Evolutionary conservation across 2,888 invertebrate species (phyloP), one percentile per base, ranked within the genome.

Genomic region (Trissolcus japonicus): DNA sequence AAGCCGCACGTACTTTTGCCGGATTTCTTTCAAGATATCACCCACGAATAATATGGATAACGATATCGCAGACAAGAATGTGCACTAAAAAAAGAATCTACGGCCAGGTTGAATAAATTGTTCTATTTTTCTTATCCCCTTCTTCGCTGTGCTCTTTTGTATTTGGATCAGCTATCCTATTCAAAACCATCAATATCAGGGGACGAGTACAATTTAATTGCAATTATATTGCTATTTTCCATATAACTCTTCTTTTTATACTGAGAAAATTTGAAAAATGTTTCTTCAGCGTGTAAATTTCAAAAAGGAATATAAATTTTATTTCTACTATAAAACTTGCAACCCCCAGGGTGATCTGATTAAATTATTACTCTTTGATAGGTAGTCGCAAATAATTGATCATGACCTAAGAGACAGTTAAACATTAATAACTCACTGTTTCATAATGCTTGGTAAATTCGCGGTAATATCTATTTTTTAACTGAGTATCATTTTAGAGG

Each of bases 41-140:
- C 81, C 82, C 75, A 79, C 82, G 84, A 86, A 86, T 86, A 86
- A 86, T 86, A 85, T 85, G 85, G 84, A 86, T 84, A 83, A 85
- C 83, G 82, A 84, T 82, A 80, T 74, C 76, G 82, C 60, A 68
- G 80, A 82, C 81, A 84, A 82, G 78, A 78, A 78, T 78, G 78
- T 72, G 71, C 75, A 75, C 74, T 78, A 78, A 78, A 78, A 78
- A 76, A 76, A 68, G 73, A 78, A 78, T 74, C 73, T 62, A 74
- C 68, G 68, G 59, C 66, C 73, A 60, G 74, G 74, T 67, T 67
- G 75, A 62, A 65, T 69, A 71, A 79, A 76, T 76, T 60, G 73
- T 68, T 65, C 71, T 72, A 54, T 68, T 55, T 66, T 61, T 59
- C 68, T 67, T 62, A 21, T n/a, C 59, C 19, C 48, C 35, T 35